Conservation (phyloP, 2,888 invertebrate species). For the Aphodius sticticus region DNA sequence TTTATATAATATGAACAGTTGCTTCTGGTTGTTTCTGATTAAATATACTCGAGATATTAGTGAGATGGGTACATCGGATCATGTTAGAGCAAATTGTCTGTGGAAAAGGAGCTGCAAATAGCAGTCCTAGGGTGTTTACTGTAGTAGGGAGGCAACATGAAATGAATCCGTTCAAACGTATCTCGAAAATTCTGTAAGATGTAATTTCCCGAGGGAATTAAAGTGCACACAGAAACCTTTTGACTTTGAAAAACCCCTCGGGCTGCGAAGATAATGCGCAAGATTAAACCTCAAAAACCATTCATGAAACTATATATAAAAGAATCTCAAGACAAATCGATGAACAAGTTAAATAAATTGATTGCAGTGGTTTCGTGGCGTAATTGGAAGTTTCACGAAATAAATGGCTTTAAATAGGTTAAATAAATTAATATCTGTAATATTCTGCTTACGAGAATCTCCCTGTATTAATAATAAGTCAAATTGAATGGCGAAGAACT, state of each 20-base stretch:
- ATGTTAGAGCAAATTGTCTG: background rate
- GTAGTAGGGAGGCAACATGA: background rate
- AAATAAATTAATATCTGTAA: too few relatives aligned
- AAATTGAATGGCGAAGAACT: too few relatives aligned
- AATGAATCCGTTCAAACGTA: background rate
- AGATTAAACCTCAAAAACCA: background rate
- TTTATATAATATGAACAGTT: background rate
- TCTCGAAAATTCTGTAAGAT: background rate
- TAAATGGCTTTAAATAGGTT: too few relatives aligned
- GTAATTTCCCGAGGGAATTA: constrained; percentile 4
- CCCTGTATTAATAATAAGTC: too few relatives aligned
- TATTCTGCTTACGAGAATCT: too few relatives aligned
- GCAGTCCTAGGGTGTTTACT: background rate
- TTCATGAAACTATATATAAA: too few relatives aligned
- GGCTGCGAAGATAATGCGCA: background rate
- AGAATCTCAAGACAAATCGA: too few relatives aligned
- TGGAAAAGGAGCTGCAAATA: background rate
- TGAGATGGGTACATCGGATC: background rate
- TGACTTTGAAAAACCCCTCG: background rate
- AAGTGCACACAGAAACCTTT: constrained; percentile 4
- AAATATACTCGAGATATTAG: background rate
- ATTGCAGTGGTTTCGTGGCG: too few relatives aligned
- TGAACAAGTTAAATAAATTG: too few relatives aligned
- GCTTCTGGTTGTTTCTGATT: background rate
- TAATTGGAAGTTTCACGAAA: too few relatives aligned